These are phyloP conservation scores for Alectura lathami DNA, from an alignment of 2,113 vertebrate genomes.

Conservation along the genomic window DNA sequence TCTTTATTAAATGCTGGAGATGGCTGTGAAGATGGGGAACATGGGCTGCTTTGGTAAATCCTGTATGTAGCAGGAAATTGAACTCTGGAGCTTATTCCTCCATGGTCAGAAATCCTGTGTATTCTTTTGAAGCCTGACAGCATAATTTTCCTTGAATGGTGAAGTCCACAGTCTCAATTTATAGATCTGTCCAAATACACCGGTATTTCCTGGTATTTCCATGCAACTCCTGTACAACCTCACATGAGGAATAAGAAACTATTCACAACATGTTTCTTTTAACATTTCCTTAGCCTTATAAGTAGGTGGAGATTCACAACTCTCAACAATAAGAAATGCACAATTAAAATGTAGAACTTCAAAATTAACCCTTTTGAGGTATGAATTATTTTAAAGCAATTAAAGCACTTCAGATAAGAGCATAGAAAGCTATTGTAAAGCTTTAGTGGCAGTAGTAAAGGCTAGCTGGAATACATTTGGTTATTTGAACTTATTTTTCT, in stretches of 20 bases:
- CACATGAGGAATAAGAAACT: background rate
- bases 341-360: background rate
- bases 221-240: background rate
- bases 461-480: background rate
- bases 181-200: background rate
- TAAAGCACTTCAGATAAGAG: background rate
- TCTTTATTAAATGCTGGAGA: background rate
- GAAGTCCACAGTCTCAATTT: background rate
- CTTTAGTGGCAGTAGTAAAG: background rate
- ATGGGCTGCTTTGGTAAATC: background rate
- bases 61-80: background rate
- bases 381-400: background rate
- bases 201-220: background rate
- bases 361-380: background rate
- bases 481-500: conserved; percentile 10
- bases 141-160: background rate
- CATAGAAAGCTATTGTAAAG: background rate
- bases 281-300: background rate
- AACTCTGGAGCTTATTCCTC: background rate
- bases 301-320: background rate
- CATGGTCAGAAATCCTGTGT: background rate
- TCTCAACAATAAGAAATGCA: background rate
- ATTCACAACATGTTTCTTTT: background rate
- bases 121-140: background rate
- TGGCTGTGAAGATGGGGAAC: background rate